A percentile compares a stretch with the other conserved stretches of the same genome.
Evolutionary conservation across 2,113 vertebrate genomes (phyloP).

Genomic region (Aleadryas rufinucha): DNA sequence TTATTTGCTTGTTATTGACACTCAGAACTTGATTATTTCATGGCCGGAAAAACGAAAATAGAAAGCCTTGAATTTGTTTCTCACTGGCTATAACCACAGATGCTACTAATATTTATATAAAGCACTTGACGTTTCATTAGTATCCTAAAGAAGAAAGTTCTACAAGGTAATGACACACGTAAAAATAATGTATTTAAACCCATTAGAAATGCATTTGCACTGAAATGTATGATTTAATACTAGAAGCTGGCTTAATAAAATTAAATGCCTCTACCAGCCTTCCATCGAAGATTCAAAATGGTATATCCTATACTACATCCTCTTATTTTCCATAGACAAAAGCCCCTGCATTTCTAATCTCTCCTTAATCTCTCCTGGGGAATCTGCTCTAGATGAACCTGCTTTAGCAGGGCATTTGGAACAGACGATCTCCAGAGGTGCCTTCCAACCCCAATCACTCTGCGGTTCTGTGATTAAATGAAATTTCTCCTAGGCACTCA

Average conservation of each 20-base stretch:
- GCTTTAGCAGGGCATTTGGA: neutral
- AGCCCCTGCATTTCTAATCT: neutral
- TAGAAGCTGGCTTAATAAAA: neutral
- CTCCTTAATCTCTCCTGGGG: neutral
- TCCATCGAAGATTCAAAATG: neutral
- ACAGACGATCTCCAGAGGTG: neutral
- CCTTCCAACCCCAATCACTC: neutral
- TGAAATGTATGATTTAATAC: neutral
- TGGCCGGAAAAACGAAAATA: neutral
- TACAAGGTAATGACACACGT: neutral
- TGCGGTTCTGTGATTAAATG: neutral
- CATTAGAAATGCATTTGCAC: neutral
- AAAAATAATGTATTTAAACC: constrained; percentile 1
- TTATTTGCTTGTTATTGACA: neutral
- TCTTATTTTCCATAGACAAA: neutral
- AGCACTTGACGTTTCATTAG: neutral
- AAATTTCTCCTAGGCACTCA: neutral
- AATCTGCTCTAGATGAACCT: neutral
- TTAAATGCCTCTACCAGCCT: neutral
- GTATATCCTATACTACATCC: neutral
- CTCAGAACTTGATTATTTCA: neutral
- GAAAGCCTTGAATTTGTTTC: neutral
- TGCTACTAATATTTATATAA: neutral
- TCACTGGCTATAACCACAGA: neutral
- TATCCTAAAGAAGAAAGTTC: neutral